Conservation (phyloP, 2,113 vertebrate species). For the Podarcis raffonei region DNA sequence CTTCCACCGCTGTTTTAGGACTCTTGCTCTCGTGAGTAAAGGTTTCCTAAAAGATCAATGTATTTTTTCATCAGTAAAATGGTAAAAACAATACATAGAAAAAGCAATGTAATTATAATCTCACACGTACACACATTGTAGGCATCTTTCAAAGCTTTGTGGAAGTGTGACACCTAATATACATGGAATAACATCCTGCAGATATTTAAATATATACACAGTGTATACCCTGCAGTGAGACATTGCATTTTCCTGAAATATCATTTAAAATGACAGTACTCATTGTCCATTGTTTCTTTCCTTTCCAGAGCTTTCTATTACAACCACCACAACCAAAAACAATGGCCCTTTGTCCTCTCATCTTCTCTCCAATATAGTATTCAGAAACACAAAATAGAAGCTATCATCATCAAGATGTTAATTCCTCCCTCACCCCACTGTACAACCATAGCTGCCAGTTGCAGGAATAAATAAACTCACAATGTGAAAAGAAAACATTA, state of each 20-base stretch:
- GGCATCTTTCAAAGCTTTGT: neutral
- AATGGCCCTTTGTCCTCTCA: neutral
- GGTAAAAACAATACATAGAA: constrained; percentile 36
- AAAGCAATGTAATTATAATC: neutral
- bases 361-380: neutral
- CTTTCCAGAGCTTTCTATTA: too few relatives aligned
- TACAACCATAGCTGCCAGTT: neutral
- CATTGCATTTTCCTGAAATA: neutral
- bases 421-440: neutral
- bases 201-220: neutral
- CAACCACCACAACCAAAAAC: neutral
- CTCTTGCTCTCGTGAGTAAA: constrained; percentile 83
- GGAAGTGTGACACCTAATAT: neutral
- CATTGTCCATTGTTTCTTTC: neutral
- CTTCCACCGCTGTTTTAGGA: constrained; percentile 72
- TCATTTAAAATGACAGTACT: neutral
- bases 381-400: neutral
- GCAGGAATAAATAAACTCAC: neutral
- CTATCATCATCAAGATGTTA: neutral
- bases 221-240: neutral
- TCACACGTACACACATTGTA: neutral
- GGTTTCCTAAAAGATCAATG: constrained; percentile 78
- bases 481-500: neutral
- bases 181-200: neutral
- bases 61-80: constrained; percentile 53